phyloP scores from a whole-genome alignment of 2,797 vertebrate genomes.

The Echeneis naucrates region DNA sequence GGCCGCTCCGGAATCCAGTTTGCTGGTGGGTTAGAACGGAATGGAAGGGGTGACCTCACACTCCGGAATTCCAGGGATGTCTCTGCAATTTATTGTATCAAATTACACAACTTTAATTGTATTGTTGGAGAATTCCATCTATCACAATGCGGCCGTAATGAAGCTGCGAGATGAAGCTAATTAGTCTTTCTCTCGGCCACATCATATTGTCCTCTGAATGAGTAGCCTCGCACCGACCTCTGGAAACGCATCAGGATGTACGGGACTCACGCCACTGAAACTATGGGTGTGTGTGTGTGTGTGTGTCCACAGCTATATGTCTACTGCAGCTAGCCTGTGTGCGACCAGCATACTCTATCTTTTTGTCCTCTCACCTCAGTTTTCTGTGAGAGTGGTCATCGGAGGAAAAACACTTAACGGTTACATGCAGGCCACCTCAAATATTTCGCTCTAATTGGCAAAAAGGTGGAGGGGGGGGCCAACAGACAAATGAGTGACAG shows the following conservation, averaged over 20 bases:
- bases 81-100: constrained; percentile 33
- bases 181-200: constrained; percentile 53
- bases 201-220: constrained; percentile 46
- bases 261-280: constrained; percentile 36
- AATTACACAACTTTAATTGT: constrained; percentile 50
- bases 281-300: constrained; percentile 24
- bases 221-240: constrained; percentile 53
- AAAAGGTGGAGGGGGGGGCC: constrained; percentile 43
- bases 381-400: constrained; percentile 64
- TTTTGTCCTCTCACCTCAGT: constrained; percentile 64
- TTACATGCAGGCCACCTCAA: constrained; percentile 62
- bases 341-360: constrained; percentile 41
- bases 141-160: constrained; percentile 39
- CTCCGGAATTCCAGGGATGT: constrained; percentile 20
- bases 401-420: constrained; percentile 74
- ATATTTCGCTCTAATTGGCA: constrained; percentile 76
- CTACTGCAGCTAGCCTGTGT: constrained; percentile 25
- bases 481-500: constrained; percentile 42
- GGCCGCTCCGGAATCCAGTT: constrained; percentile 40
- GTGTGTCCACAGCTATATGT: constrained; percentile 33
- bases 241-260: constrained; percentile 60
- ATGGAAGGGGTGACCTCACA: constrained; percentile 28
- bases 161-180: constrained; percentile 46
- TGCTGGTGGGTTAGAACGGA: constrained; percentile 26
- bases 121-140: constrained; percentile 37